These are phyloP conservation scores for Pseudomyrmex dendroicus DNA, from an alignment of 1,140 invertebrate species.

Conservation along the genomic window DNA sequence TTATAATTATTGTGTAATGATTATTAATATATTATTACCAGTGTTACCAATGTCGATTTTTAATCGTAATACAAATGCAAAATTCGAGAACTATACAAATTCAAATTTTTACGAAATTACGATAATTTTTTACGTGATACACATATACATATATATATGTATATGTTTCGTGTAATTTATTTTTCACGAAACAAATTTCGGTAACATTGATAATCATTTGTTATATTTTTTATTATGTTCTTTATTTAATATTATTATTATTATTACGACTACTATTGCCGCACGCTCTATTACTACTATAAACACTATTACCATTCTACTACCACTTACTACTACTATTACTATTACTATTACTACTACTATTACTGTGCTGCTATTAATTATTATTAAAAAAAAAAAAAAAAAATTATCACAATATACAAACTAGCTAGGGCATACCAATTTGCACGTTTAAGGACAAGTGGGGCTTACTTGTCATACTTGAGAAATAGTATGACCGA, in stretches of 20 bases:
- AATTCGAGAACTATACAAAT: too few relatives aligned
- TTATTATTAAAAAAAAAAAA: conserved; percentile 72
- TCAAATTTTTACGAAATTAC: too few relatives aligned
- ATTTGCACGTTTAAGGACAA: conserved; percentile 68
- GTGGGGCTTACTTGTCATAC: conserved; percentile 76
- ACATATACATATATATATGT: not conserved
- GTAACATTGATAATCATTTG: too few relatives aligned
- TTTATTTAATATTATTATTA: too few relatives aligned
- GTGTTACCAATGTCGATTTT: conserved; percentile 66
- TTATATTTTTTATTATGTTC: too few relatives aligned
- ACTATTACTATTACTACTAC: conserved; percentile 73
- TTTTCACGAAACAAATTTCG: too few relatives aligned
- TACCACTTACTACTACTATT: conserved; percentile 63
- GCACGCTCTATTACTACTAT: conserved; percentile 54
- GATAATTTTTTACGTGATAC: too few relatives aligned
- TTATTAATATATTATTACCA: conserved; percentile 59
- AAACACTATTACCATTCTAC: conserved; percentile 58
- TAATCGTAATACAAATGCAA: conserved; percentile 53
- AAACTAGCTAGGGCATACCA: conserved; percentile 79
- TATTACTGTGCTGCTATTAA: conserved; percentile 75
- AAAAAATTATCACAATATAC: conserved; percentile 65
- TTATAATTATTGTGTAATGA: conserved; percentile 72
- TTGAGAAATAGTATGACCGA: conserved; percentile 78
- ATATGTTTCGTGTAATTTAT: too few relatives aligned
- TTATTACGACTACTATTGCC: not conserved